A percentile compares a stretch with the other conserved stretches of the same genome.
Conservation (phyloP, 2,888 invertebrate species). For the Melieria omissa region DNA sequence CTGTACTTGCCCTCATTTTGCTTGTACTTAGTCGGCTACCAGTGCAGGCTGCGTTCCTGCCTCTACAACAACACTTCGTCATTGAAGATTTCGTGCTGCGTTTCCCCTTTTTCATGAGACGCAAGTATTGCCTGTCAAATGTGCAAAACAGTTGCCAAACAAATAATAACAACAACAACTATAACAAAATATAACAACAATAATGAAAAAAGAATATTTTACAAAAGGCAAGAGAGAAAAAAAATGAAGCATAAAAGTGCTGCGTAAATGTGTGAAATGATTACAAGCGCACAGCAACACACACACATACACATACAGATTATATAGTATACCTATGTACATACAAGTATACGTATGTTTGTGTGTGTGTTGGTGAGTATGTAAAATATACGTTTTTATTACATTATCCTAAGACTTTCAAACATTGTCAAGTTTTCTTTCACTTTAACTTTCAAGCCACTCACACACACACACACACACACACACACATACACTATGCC, state of each 20-base stretch:
- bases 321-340: too few relatives aligned
- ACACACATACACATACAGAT: conserved; percentile 21
- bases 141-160: not conserved
- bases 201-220: not conserved
- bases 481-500: too few relatives aligned
- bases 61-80: not conserved
- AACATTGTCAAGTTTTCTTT: not conserved
- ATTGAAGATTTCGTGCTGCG: not conserved
- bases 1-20: not conserved
- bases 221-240: conserved; percentile 23
- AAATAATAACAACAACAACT: conserved; percentile 28
- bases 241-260: conserved; percentile 52
- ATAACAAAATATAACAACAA: not conserved
- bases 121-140: conserved; percentile 8
- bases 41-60: too few relatives aligned
- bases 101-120: conserved; percentile 34
- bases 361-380: conserved; percentile 23
- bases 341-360: not conserved
- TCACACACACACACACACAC: conserved; percentile 7
- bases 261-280: conserved; percentile 55
- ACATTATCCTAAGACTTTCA: conserved; percentile 47
- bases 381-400: conserved; percentile 54
- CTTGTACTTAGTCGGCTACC: too few relatives aligned
- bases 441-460: not conserved
- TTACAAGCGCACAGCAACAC: conserved; percentile 44